These are phyloP conservation scores for Ifrita kowaldi DNA, from an alignment of 2,113 vertebrate species.

Conservation along the genomic window DNA sequence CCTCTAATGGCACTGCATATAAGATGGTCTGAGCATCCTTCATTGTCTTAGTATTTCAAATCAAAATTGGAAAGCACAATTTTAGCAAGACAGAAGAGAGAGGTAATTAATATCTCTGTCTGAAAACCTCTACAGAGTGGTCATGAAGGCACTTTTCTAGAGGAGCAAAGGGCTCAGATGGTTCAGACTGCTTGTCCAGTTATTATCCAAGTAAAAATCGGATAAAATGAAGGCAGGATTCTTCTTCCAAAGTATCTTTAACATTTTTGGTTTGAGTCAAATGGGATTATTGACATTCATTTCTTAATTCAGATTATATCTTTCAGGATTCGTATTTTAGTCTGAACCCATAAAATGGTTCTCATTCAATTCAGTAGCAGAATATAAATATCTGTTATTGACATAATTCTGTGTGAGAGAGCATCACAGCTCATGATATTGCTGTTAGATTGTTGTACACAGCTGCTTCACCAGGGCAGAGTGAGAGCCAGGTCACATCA, in stretches of 20 bases:
- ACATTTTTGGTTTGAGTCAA: neutral
- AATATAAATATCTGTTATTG: neutral
- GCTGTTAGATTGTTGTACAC: neutral
- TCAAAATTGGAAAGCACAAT: neutral
- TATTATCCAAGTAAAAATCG: neutral
- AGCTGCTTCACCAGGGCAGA: neutral
- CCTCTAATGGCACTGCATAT: neutral
- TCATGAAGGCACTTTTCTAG: neutral
- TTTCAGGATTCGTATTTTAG: neutral
- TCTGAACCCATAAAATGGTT: neutral
- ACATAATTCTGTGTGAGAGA: neutral
- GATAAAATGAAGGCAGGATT: neutral
- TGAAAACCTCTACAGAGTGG: neutral
- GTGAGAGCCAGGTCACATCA: neutral
- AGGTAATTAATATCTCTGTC: neutral
- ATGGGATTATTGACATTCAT: neutral
- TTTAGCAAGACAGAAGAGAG: neutral
- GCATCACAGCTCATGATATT: neutral
- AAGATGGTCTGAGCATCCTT: neutral
- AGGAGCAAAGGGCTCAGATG: neutral
- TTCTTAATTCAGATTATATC: neutral
- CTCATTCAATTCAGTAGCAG: neutral
- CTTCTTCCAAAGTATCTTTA: neutral
- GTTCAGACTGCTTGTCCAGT: neutral
- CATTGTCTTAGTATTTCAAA: neutral